Conservation (phyloP, 2,888 invertebrate genomes). For the Alloscopus bannaensis region DNA sequence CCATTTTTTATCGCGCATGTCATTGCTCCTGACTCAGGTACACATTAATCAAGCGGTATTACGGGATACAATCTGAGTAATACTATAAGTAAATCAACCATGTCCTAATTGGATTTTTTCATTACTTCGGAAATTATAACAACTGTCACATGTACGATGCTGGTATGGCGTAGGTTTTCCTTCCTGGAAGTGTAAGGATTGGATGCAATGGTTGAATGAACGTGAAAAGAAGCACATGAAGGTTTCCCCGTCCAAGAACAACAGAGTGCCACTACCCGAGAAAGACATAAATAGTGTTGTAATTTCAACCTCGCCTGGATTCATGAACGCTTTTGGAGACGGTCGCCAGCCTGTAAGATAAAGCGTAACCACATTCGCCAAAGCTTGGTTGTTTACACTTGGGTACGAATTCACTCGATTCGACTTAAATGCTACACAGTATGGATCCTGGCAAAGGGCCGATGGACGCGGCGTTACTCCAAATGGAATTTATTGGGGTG, state of each 20-base stretch:
- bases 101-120: too few relatives aligned
- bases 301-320: constrained; percentile 24
- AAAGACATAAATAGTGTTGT: constrained; percentile 52
- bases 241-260: background rate
- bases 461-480: too few relatives aligned
- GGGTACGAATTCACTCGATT: too few relatives aligned
- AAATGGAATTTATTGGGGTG: constrained; percentile 41
- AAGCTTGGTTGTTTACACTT: too few relatives aligned
- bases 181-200: constrained; percentile 34
- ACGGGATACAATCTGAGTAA: too few relatives aligned
- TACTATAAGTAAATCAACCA: too few relatives aligned
- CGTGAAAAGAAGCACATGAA: constrained; percentile 12
- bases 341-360: constrained; percentile 36
- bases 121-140: too few relatives aligned
- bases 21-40: constrained; percentile 29
- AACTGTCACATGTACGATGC: background rate
- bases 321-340: constrained; percentile 34
- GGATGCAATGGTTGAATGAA: constrained; percentile 29
- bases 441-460: too few relatives aligned
- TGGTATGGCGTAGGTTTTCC: constrained; percentile 3
- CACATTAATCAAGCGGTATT: too few relatives aligned
- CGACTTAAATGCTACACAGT: too few relatives aligned
- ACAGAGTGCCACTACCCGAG: constrained; percentile 9
- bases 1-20: constrained; percentile 43
- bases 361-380: too few relatives aligned